phyloP scores from a whole-genome alignment of 2,797 vertebrate genomes.

The Neosilurus hyrtlii region DNA sequence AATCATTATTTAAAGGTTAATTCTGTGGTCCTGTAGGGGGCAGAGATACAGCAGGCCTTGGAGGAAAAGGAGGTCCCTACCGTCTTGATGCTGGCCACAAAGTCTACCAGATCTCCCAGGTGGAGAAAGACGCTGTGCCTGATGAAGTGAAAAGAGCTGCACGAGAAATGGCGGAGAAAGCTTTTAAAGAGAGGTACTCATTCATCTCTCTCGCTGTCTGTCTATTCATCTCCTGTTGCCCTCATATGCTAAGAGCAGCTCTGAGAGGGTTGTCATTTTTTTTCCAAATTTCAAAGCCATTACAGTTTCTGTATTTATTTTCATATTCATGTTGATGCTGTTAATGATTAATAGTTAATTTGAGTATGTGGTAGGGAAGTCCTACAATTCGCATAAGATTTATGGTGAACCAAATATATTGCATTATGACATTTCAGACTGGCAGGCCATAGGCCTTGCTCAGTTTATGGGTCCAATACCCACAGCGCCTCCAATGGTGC shows the following conservation, averaged over 20 bases:
- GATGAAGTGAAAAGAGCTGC: constrained; percentile 90
- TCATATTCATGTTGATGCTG: too few species aligned
- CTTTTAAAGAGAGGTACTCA: constrained; percentile 85
- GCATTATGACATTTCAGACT: too few species aligned
- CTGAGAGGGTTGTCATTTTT: neutral
- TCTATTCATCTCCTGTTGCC: neutral
- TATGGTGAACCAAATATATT: too few species aligned
- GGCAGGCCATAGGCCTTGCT: too few species aligned
- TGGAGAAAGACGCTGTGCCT: constrained; percentile 90
- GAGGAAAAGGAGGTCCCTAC: constrained; percentile 94
- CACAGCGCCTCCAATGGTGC: too few species aligned
- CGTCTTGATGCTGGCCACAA: constrained; percentile 89
- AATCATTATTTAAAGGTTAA: neutral
- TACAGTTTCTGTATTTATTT: too few species aligned
- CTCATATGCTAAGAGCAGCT: neutral
- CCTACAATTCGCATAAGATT: too few species aligned
- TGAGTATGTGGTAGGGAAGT: too few species aligned
- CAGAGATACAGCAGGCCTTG: constrained; percentile 93
- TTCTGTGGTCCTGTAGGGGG: constrained; percentile 74
- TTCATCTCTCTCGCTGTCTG: constrained; percentile 19
- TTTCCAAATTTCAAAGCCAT: neutral
- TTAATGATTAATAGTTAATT: too few species aligned
- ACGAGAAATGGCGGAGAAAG: constrained; percentile 90
- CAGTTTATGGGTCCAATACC: too few species aligned
- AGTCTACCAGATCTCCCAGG: constrained; percentile 90